phyloP scores from a whole-genome alignment of 53 echinoderm and acorn worm species.

The Henricia sp. region DNA sequence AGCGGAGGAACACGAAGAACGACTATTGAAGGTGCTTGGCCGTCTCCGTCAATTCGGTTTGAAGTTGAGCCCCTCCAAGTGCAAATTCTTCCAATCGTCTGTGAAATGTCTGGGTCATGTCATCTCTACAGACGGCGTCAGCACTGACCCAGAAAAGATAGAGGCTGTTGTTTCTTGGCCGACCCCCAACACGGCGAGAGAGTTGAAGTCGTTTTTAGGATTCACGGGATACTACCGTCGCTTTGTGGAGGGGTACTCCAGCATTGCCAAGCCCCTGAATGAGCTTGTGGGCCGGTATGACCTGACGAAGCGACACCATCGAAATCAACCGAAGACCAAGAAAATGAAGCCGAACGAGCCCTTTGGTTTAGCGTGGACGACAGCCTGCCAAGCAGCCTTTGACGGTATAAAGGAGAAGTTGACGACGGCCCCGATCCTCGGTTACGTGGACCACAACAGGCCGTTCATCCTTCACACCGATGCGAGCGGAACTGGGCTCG shows the following conservation, averaged over 20 bases:
- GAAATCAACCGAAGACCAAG: too few relatives aligned
- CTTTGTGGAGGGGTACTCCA: constrained; percentile 66
- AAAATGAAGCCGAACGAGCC: constrained; percentile 32
- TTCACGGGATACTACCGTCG: constrained; percentile 78
- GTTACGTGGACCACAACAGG: constrained; percentile 61
- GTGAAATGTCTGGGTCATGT: constrained; percentile 70
- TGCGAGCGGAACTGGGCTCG: constrained; percentile 60
- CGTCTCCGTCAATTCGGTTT: constrained; percentile 61
- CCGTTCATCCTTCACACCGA: constrained; percentile 72
- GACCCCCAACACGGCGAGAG: constrained; percentile 37
- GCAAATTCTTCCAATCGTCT: constrained; percentile 58
- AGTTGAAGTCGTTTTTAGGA: constrained; percentile 70
- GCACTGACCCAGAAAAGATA: constrained; percentile 71
- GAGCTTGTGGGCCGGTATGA: neutral
- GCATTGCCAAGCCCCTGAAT: constrained; percentile 70
- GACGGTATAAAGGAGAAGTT: constrained; percentile 45
- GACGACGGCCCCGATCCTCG: constrained; percentile 51
- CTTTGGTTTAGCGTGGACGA: constrained; percentile 51
- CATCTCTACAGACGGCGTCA: constrained; percentile 65
- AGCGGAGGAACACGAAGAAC: constrained; percentile 44
- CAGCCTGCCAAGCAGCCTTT: constrained; percentile 59
- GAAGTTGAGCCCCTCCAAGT: too few relatives aligned
- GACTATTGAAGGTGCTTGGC: constrained; percentile 37
- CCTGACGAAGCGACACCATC: neutral
- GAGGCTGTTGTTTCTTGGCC: constrained; percentile 69